phyloP scores from a whole-genome alignment of 2,888 invertebrate species.

The Ophioninae sp. region DNA sequence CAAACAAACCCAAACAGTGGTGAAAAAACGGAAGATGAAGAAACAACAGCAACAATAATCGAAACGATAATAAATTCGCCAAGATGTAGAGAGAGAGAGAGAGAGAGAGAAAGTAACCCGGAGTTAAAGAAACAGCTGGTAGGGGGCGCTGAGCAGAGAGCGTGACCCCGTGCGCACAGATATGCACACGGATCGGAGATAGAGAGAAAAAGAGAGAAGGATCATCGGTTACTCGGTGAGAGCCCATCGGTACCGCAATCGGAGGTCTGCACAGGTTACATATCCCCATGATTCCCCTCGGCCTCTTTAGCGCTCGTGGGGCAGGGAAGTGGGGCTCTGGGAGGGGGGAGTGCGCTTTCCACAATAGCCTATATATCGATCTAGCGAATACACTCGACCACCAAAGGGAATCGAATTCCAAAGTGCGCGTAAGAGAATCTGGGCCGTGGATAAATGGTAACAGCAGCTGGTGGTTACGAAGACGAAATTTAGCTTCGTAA shows the following conservation, averaged over 20 bases:
- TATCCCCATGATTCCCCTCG: no score
- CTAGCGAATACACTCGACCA: not conserved
- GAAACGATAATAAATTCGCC: no score
- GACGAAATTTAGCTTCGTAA: not conserved
- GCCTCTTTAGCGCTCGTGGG: no score
- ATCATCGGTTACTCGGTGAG: slow-evolving; percentile 17
- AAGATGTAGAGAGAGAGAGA: slow-evolving; percentile 60
- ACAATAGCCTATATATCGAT: slow-evolving; percentile 14
- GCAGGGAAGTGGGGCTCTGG: no score
- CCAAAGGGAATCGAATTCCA: slow-evolving; percentile 13
- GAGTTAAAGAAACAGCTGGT: slow-evolving; percentile 34
- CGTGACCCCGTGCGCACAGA: slow-evolving; percentile 28
- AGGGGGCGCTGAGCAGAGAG: slow-evolving; percentile 5
- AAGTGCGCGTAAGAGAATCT: slow-evolving; percentile 11
- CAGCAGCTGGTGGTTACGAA: not conserved
- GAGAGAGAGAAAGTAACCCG: slow-evolving; percentile 53
- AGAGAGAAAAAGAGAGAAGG: slow-evolving; percentile 14
- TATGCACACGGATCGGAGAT: slow-evolving; percentile 15
- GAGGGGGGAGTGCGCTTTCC: no score
- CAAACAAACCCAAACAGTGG: no score
- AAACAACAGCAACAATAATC: no score
- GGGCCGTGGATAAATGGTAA: slow-evolving; percentile 3
- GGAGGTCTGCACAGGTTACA: no score
- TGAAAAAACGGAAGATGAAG: no score
- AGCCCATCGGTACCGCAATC: slow-evolving; percentile 4